Conservation (phyloP, 2,888 invertebrate genomes). For the Philopedon plagiatum region DNA sequence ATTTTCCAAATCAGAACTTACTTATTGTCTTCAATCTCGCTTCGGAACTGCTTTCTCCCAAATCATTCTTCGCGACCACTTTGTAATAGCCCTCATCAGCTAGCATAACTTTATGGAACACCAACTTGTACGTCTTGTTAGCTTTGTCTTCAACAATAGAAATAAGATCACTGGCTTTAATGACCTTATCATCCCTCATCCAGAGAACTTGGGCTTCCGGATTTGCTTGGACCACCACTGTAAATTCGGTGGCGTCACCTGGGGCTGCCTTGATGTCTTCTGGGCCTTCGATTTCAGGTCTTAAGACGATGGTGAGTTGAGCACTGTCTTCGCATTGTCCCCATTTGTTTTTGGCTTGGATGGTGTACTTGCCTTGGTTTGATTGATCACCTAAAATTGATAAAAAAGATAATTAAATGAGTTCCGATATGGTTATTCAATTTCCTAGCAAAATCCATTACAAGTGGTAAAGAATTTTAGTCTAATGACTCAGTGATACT, state of each 20-base stretch:
- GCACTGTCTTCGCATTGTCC: slow-evolving; percentile 83
- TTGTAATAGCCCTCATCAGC: slow-evolving; percentile 86
- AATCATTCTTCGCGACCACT: slow-evolving; percentile 82
- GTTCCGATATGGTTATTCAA: too few species aligned
- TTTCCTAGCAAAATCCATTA: too few species aligned
- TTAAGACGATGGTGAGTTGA: slow-evolving; percentile 82
- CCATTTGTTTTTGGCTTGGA: slow-evolving; percentile 85
- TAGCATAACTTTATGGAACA: slow-evolving; percentile 79
- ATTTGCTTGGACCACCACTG: slow-evolving; percentile 76
- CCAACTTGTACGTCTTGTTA: slow-evolving; percentile 79
- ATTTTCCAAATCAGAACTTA: slow-evolving; percentile 67
- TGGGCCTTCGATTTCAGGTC: slow-evolving; percentile 85
- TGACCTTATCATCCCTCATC: slow-evolving; percentile 78
- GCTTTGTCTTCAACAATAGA: slow-evolving; percentile 75
- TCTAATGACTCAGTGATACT: too few species aligned
- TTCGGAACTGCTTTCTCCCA: slow-evolving; percentile 80
- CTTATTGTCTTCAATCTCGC: slow-evolving; percentile 82
- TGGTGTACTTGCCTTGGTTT: slow-evolving; percentile 87
- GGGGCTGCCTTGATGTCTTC: slow-evolving; percentile 82
- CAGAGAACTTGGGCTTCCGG: slow-evolving; percentile 92
- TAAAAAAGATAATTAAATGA: too few species aligned
- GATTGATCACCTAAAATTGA: slow-evolving; percentile 77
- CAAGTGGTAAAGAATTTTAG: too few species aligned
- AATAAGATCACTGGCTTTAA: slow-evolving; percentile 73
- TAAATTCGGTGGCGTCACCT: slow-evolving; percentile 84